phyloP scores from a whole-genome alignment of 2,888 invertebrate genomes.

The Mayetiola destructor region DNA sequence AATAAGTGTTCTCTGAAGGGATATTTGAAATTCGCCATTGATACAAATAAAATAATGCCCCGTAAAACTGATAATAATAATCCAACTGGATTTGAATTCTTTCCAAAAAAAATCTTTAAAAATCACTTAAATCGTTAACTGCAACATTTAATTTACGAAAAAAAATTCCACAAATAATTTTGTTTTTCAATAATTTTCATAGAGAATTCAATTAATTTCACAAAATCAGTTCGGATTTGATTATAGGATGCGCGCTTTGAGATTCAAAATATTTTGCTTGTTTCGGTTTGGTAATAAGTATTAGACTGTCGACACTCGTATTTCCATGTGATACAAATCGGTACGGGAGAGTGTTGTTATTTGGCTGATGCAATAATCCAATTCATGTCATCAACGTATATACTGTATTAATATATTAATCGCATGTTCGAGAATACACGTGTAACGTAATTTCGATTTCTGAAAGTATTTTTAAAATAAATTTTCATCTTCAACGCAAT shows the following conservation, averaged over 20 bases:
- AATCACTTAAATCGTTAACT: too few species aligned
- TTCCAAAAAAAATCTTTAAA: too few species aligned
- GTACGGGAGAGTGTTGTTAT: too few species aligned
- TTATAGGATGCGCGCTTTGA: not conserved
- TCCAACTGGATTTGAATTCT: too few species aligned
- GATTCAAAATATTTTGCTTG: not conserved
- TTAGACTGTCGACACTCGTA: not conserved
- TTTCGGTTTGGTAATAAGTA: not conserved
- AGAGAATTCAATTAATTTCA: not conserved
- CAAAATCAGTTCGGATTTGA: not conserved
- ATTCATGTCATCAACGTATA: not conserved
- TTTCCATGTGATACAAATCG: not conserved
- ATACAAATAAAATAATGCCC: not conserved
- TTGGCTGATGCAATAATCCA: constrained; percentile 2
- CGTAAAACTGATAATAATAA: too few species aligned
- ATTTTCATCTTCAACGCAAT: too few species aligned
- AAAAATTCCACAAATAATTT: not conserved
- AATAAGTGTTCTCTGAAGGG: not conserved
- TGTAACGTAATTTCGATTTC: too few species aligned
- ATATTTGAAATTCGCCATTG: constrained; percentile 8
- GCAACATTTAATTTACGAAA: not conserved
- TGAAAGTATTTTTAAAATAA: too few species aligned
- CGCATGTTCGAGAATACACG: too few species aligned
- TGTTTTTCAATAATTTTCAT: not conserved
- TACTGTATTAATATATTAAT: too few species aligned